Evolutionary conservation across 2,888 invertebrate genomes (phyloP), one percentile per base, ranked within the genome.

Genomic region (Synergus umbraculus): DNA sequence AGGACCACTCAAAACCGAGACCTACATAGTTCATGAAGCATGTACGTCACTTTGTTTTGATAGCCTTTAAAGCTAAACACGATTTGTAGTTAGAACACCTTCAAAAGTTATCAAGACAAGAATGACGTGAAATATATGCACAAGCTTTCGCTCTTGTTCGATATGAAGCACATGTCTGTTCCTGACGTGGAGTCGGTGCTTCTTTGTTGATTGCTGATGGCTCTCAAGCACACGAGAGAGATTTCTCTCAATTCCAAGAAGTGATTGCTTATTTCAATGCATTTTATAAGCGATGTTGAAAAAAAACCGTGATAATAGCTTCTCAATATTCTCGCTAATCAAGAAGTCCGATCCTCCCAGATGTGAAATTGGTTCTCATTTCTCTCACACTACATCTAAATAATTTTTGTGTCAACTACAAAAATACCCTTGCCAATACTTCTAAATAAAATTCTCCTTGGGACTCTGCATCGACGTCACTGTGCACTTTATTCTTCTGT

Each of bases 151-250:
- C 69, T 69, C 69, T 69, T 49, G 44, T 69, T 49, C 22, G 9
- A 49, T 69, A 69, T 69, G 43, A 69, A 69, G 69, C 15, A 29
- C 49, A 69, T 29, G 29, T 44, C 69, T 69, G 69, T 69, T 69
- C 46, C 29, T 69, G 69, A 69, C 69, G 69, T 37, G 46, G 15
- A 69, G n/a, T 69, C n/a, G 29, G 49, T 69, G 13, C 69, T 69
- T 69, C 46, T 46, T 69, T 69, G 69, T 69, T 69, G 69, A 69
- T 69, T 49, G 49, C 49, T 69, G 69, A 69, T 69, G 46, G 69
- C 49, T 69, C 46, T 69, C 49, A 29, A 29, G 46, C 29, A 46
- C 69, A 49, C 46, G 46, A 69, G 46, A 69, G 3, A 69, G 3
- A 69, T 46, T 69, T 69, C 18, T 69, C 69, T 66, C 41, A 69